These are phyloP conservation scores for Drosophila hydei DNA, from an alignment of 1,140 invertebrate genomes.

Conservation along the genomic window DNA sequence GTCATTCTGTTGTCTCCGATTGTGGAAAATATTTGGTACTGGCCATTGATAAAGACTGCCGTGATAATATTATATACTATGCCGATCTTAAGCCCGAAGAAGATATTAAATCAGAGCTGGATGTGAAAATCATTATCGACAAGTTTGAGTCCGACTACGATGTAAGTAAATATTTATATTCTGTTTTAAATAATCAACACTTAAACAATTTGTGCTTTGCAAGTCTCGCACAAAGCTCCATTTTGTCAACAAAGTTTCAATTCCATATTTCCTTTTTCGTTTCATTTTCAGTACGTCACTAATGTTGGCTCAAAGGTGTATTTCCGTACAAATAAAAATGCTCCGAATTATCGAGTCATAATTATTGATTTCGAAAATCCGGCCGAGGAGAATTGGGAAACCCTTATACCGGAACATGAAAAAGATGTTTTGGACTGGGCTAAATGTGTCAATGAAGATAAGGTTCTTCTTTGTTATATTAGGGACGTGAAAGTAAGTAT, in stretches of 20 bases:
- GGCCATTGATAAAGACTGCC: conserved; percentile 91
- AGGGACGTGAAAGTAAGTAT: conserved; percentile 95
- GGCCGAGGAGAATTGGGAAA: conserved; percentile 91
- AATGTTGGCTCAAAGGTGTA: conserved; percentile 93
- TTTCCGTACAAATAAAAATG: conserved; percentile 97
- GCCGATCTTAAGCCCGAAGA: conserved; percentile 89
- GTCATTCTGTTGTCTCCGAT: conserved; percentile 90
- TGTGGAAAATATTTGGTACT: conserved; percentile 96
- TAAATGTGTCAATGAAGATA: conserved; percentile 91
- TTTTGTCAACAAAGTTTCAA: too few relatives aligned
- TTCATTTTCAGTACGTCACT: conserved; percentile 91
- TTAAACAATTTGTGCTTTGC: too few relatives aligned
- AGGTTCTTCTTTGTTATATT: conserved; percentile 95
- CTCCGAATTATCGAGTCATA: conserved; percentile 95
- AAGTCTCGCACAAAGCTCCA: too few relatives aligned
- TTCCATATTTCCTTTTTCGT: too few relatives aligned
- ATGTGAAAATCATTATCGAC: conserved; percentile 91
- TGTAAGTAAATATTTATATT: conserved; percentile 85
- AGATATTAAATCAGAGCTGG: conserved; percentile 87
- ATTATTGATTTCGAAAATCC: conserved; percentile 94
- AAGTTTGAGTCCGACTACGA: conserved; percentile 98
- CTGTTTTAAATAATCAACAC: not conserved
- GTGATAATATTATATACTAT: conserved; percentile 95
- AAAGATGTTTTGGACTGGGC: conserved; percentile 96
- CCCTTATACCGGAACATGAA: conserved; percentile 92